phyloP scores from a whole-genome alignment of 2,797 vertebrate species.

The Halcyon badia region DNA sequence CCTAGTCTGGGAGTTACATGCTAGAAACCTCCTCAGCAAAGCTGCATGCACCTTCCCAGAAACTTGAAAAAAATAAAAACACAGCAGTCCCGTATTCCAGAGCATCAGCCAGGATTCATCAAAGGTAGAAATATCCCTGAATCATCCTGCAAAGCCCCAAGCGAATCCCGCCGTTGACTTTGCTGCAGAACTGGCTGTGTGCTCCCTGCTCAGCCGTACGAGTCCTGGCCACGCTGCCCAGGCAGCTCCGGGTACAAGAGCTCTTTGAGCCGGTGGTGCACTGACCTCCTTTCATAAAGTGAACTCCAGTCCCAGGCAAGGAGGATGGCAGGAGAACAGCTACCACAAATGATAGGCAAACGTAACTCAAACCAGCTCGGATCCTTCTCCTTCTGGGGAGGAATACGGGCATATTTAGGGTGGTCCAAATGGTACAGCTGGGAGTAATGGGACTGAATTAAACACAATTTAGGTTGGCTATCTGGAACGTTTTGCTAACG shows the following conservation, averaged over 20 bases:
- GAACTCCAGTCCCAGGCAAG: background rate
- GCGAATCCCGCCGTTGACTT: slow-evolving; percentile 30
- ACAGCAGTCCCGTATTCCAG: slow-evolving; percentile 23
- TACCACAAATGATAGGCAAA: slow-evolving; percentile 64
- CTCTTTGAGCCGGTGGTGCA: slow-evolving; percentile 48
- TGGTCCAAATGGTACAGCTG: slow-evolving; percentile 70
- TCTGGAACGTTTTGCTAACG: slow-evolving; percentile 37
- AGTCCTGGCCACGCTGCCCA: background rate
- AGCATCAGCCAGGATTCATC: slow-evolving; percentile 50
- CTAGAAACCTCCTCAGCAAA: slow-evolving; percentile 54
- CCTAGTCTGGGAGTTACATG: slow-evolving; percentile 21
- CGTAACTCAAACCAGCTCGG: slow-evolving; percentile 61
- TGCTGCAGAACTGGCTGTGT: slow-evolving; percentile 25
- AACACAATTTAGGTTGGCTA: slow-evolving; percentile 62
- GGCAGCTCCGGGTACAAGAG: background rate
- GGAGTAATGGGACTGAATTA: slow-evolving; percentile 68
- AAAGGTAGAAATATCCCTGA: slow-evolving; percentile 57
- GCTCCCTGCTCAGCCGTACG: background rate
- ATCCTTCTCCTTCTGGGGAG: slow-evolving; percentile 6
- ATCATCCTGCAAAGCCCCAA: slow-evolving; percentile 26
- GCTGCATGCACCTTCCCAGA: slow-evolving; percentile 53
- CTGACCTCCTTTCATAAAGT: slow-evolving; percentile 52
- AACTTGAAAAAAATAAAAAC: slow-evolving; percentile 14
- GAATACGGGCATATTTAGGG: slow-evolving; percentile 46
- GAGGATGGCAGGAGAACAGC: slow-evolving; percentile 58